These are phyloP conservation scores for Listronotus oregonensis DNA, from an alignment of 1,140 invertebrate species.

Conservation along the genomic window DNA sequence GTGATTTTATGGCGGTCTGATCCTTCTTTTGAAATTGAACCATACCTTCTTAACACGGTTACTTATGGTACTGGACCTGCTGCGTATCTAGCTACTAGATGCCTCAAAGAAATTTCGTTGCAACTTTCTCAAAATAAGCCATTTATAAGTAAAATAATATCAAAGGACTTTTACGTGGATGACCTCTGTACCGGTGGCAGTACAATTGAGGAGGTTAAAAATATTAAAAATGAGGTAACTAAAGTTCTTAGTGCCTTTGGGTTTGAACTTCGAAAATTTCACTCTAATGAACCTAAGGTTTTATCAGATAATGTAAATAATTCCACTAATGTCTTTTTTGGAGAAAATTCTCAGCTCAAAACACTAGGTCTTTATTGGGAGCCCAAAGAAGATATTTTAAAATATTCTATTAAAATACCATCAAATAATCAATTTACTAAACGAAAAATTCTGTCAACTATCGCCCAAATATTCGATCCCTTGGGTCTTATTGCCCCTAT, in stretches of 20 bases:
- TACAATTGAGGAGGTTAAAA: too few species aligned
- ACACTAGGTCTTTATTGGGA: slow-evolving; percentile 35
- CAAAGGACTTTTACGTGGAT: neutral
- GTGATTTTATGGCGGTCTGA: neutral
- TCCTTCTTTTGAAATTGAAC: neutral
- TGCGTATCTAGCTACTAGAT: neutral
- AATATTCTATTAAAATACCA: neutral
- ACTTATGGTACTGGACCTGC: neutral
- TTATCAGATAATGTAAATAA: neutral
- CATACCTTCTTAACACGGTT: neutral
- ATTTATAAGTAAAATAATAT: neutral
- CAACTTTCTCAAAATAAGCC: neutral
- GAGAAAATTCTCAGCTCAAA: slow-evolving; percentile 40
- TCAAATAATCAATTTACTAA: slow-evolving; percentile 38
- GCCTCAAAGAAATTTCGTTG: neutral
- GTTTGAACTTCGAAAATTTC: slow-evolving; percentile 42
- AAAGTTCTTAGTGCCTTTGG: neutral
- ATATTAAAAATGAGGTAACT: neutral
- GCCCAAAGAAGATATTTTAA: slow-evolving; percentile 2
- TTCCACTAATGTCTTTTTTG: slow-evolving; percentile 12
- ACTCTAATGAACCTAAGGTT: slow-evolving; percentile 31
- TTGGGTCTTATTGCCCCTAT: slow-evolving; percentile 48
- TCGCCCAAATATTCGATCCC: slow-evolving; percentile 44
- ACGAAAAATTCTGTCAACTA: slow-evolving; percentile 43
- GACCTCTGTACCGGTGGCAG: too few species aligned